These are phyloP conservation scores for Peromyscus polionotus DNA, from an alignment of 2,113 vertebrate species.

Conservation along the genomic window DNA sequence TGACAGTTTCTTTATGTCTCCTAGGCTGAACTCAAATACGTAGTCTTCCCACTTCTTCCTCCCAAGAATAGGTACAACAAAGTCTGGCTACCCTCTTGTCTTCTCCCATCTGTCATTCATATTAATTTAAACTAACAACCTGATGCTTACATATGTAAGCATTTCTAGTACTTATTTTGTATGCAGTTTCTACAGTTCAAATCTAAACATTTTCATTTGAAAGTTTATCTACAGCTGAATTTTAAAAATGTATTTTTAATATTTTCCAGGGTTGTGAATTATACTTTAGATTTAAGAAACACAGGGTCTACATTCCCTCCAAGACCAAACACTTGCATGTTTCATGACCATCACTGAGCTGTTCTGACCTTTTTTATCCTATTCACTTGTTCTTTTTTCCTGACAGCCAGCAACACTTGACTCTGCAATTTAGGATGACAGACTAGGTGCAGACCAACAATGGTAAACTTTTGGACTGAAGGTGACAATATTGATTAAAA, in stretches of 20 bases:
- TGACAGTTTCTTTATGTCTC: neutral
- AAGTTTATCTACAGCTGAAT: neutral
- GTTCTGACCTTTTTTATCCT: neutral
- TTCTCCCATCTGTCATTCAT: neutral
- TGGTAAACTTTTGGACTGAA: neutral
- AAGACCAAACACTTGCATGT: neutral
- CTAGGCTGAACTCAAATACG: neutral
- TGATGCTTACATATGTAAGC: neutral
- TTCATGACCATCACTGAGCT: neutral
- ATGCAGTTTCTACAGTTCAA: neutral
- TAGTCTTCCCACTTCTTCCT: neutral
- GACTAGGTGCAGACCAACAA: too few species aligned
- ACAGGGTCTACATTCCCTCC: neutral
- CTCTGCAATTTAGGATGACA: too few species aligned
- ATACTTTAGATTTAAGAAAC: neutral
- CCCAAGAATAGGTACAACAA: neutral
- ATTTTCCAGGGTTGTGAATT: neutral
- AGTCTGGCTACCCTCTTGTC: neutral
- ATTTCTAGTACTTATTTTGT: neutral
- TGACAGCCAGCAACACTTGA: too few species aligned
- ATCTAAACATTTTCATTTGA: neutral
- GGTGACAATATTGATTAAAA: neutral
- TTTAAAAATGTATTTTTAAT: neutral
- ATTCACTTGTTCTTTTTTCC: neutral
- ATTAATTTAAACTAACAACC: neutral